Base-by-base conservation (phyloP, 2,888 invertebrate species). In the Plemyria rubiginata region DNA sequence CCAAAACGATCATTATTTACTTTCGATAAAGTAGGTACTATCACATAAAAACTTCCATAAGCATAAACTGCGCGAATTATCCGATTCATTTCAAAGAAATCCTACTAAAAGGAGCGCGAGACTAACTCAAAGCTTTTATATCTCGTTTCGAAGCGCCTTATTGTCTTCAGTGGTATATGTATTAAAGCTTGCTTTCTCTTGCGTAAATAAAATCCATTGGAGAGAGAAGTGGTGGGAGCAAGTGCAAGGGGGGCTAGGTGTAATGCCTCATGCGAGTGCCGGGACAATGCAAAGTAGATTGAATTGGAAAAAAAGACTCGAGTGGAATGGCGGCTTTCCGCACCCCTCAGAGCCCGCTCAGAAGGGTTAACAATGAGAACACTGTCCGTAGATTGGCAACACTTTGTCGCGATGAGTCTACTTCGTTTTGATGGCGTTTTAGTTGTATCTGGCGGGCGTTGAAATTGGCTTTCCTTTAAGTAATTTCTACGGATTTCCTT, bases 111-210 rank as follows among this genome's bases (percentile, higher is more conserved):
- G 90, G 87, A 90, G 85, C 80, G 85, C 80, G 81, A 84, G 87
- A 86, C 89, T 91, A 90, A 90, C 90, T 92, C 92, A 92, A 92
- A 92, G 92, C 92, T 91, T 92, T 92, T 92, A 92, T 92, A 88
- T 91, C 89, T 89, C 90, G 87, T 86, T 84, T 84, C 81, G 86
- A 87, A 79, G 87, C 88, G 89, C 82, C 90, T 90, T 91, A 92
- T 92, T 92, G 92, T 92, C 90, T 92, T 87, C 87, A 76, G 85
- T 79, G 87, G 90, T 90, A 88, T 90, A 90, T 87, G 90, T 92
- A 91, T 90, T 90, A 90, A 85, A 84, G 89, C 88, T 88, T 90
- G 90, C 90, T 90, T 88, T 90, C 90, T 90, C 88, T 92, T 90
- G 90, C 88, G 92, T 92, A 92, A 92, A 92, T 92, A 92, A 91